Base-by-base conservation (phyloP, 1,140 invertebrate genomes). In the Leptopilina boulardi region DNA sequence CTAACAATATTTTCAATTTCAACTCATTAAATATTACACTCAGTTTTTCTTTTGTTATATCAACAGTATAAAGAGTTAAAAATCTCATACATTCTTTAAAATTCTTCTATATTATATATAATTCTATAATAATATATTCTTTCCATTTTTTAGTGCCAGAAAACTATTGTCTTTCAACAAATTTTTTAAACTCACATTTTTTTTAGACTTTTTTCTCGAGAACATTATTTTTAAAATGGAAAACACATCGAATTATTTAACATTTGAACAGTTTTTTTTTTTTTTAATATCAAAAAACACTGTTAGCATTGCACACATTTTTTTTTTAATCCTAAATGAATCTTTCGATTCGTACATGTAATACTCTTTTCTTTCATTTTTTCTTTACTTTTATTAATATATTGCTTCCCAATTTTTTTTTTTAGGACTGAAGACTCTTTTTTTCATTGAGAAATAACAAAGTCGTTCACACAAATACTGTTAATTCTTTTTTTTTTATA, bases 41-140 rank as follows among this genome's bases (percentile, higher is more conserved):
- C 19, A 56, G 21, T n/a, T n/a, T 38, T n/a, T n/a, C 23, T 66
- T 66, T 66, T 19, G 13, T 30, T n/a, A 66, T 30, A 13, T 30
- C 59, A 66, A 66, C 23, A 30, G 59, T 66, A 66, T 30, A 30
- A 66, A 66, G 59, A 66, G 59, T 15, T 30, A 30, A 59, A 59
- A 26, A 59, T 59, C 23, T 26, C 21, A n/a, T 66, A 66, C 59
- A 66, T 30, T 66, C 19, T 59, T 23, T 5, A 11, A 13, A 26
- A 59, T 21, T 59, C 10, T 59, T 30, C 23, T 59, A 8, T 13
- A 11, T 21, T 13, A 11, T 21, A 44, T 44, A 15, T 44, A 38
- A 4, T 38, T 38, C 9, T n/a, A n/a, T n/a, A n/a, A n/a, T n/a
- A n/a, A n/a, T n/a, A n/a, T 11, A 4, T 42, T 42, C 13, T 42